Evolutionary conservation across 2,797 vertebrate species (phyloP), one percentile per base, ranked within the genome.

Genomic region (Otus scops): DNA sequence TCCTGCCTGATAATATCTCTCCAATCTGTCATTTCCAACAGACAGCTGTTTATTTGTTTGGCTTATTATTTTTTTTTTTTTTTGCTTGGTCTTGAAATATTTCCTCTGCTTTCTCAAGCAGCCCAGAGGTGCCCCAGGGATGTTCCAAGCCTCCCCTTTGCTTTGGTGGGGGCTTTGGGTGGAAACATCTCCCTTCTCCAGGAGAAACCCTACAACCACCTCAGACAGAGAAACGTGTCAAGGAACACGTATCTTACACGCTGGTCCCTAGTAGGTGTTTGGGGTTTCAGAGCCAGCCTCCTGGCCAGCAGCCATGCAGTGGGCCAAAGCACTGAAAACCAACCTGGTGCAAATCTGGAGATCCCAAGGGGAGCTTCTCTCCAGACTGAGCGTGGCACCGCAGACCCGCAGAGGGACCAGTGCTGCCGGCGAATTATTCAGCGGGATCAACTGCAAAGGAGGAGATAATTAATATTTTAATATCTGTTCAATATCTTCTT

Each of bases 1-100:
- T 93, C 95, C 92, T 95, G 96, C 80, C 85, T 85, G 80, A 69
- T 76, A 96, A 84, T 76, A 82, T 78, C 74, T 90, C 92, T 84
- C 67, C 94, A 95, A 94, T 90, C 94, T 94, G 93, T 85, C 88
- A 85, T 76, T 81, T 92, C 76, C 80, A 92, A 81, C 50, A 75
- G 90, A 92, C 96, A 96, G 92, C 45, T 78, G 92, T 95, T 95
- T 94, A 47, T 69, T 81, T 64, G 76, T 54, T 92, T 74, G 26
- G 7, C 10, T 50, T 73, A 28, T 23, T 34, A 38, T 65, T n/a
- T n/a, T 4, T 4, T 17, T 48, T 68, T 27, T 11, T 10, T 38
- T 28, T 70, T 19, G 7, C 11, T 15, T 4, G 11, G 15, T 68
- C 76, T 73, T 75, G 77, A 85, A 93, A 92, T 87, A 84, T 26